Evolutionary conservation across 2,113 vertebrate genomes (phyloP), one percentile per base, ranked within the genome.

Genomic region (Gnathonemus longibarbis): DNA sequence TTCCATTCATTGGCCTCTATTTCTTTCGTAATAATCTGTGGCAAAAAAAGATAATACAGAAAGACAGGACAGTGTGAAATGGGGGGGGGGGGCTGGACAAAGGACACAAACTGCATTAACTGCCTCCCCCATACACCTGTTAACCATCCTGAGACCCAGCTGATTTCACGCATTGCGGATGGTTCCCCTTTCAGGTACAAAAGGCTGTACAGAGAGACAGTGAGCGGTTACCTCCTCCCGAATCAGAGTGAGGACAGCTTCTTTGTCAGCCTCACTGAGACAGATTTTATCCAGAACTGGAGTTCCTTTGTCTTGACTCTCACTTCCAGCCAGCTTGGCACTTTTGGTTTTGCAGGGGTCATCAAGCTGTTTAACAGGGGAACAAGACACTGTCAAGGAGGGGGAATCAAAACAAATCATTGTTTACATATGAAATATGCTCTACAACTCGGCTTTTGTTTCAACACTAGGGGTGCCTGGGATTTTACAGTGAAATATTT

Each of bases 1-100:
- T 97, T 98, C 98, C 98, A 99, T 90, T 99, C 97, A 0, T 95
- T 97, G 70, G 96, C 97, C 95, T 99, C 97, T 0, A 98, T 96
- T 92, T 99, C 98, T 95, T 99, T 99, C 1, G 96, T 94, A 90
- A 99, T 98, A 35, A 99, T 99, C 98, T 99, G 93, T 88, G 91
- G 45, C 2, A 70, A 35, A 39, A 91, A 90, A 89, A 50, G 92
- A 87, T 45, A 15, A 87, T 3, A 56, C 48, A 49, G 31, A 17
- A 50, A 27, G 46, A 87, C n/a, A 87, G n/a, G n/a, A 31, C 35
- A 80, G 74, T 80, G 83, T 48, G 45, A 84, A 45, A 45, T 45
- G 19, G 58, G 24, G 50, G 4, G 4, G 17, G n/a, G n/a, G 62
- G 27, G 56, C 56, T 13, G 10, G 9, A 80, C 35, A 80, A 3